Evolutionary conservation across 2,797 vertebrate genomes (phyloP), one percentile per base, ranked within the genome.

Genomic region (Danio choprae): DNA sequence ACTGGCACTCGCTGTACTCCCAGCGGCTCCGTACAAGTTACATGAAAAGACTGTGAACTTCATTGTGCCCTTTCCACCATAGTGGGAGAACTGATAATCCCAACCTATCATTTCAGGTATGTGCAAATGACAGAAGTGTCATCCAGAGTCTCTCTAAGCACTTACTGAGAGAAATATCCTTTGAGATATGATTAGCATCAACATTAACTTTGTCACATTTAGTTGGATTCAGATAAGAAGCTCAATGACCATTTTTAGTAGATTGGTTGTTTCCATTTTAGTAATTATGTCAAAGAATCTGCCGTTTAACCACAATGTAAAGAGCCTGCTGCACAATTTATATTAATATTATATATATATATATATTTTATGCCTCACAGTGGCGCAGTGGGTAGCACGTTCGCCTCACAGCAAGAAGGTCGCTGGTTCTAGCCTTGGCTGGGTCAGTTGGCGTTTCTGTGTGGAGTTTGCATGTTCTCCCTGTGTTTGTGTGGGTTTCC

Each of bases 61-160:
- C 58, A 53, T 18, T 5, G 3, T 71, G 77, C 56, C 67, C 44
- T 79, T 79, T 78, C 18, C 38, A 7, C n/a, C 20, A 5, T 18
- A 79, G 13, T 6, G 43, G 8, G 36, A 50, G 71, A 53, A 62
- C 56, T 53, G 67, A 71, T 71, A 62, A 79, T 71, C 56, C 29
- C 55, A 58, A 44, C 15, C 22, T 36, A 9, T 67, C 51, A 67
- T 67, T 77, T 68, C 22, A 58, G 16, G 43, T 68, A 46, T 58
- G 16, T 77, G 22, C 67, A 51, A 20, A 68, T 77, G 51, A 46
- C 41, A 46, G 20, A 58, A 7, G 11, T 12, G 41, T 50, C 44
- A 36, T 41, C n/a, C 36, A 70, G 44, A 69, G 43, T 65, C 44
- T 22, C 18, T 65, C 43, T 22, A 56, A 68, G 63, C 7, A 4